Evolutionary conservation across 2,888 invertebrate species (phyloP).

Genomic region (Zeuzera pyrina): DNA sequence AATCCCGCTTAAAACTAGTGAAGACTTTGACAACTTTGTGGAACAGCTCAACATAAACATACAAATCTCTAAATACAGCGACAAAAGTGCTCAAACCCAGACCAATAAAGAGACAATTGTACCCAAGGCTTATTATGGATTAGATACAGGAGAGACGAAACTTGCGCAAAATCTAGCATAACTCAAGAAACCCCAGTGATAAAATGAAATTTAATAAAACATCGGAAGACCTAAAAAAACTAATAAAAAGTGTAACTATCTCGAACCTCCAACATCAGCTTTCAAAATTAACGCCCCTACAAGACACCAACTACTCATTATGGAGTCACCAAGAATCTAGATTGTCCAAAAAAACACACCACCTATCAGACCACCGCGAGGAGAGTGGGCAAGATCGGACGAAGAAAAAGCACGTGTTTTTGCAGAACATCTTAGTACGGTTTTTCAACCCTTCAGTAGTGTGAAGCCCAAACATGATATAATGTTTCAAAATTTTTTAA

Average conservation of each 20-base stretch:
- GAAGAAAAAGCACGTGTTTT: conserved; percentile 3
- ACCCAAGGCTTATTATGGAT: conserved; percentile 3
- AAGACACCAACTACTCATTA: conserved; percentile 5
- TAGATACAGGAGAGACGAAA: conserved; percentile 2
- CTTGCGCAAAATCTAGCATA: conserved; percentile 4
- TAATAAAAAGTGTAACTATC: not conserved
- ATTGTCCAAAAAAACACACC: too few species aligned
- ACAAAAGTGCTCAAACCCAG: conserved; percentile 1
- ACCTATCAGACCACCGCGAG: conserved; percentile 1
- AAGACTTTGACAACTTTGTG: conserved; percentile 1
- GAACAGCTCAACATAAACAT: conserved; percentile 1
- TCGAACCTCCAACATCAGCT: conserved; percentile 1
- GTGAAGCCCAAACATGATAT: not conserved
- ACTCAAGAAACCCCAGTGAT: conserved; percentile 2
- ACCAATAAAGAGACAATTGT: conserved; percentile 1
- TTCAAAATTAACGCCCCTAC: not conserved
- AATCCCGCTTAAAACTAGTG: not conserved
- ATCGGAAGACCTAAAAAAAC: conserved; percentile 1
- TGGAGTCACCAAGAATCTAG: conserved; percentile 5
- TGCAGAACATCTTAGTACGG: conserved; percentile 3
- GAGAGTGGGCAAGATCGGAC: conserved; percentile 5
- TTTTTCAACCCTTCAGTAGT: conserved; percentile 2
- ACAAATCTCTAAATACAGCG: not conserved
- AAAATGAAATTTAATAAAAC: conserved; percentile 4
- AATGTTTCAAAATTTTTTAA: not conserved